Conservation (phyloP, 2,113 vertebrate species). For the Megaleporinus macrocephalus region DNA sequence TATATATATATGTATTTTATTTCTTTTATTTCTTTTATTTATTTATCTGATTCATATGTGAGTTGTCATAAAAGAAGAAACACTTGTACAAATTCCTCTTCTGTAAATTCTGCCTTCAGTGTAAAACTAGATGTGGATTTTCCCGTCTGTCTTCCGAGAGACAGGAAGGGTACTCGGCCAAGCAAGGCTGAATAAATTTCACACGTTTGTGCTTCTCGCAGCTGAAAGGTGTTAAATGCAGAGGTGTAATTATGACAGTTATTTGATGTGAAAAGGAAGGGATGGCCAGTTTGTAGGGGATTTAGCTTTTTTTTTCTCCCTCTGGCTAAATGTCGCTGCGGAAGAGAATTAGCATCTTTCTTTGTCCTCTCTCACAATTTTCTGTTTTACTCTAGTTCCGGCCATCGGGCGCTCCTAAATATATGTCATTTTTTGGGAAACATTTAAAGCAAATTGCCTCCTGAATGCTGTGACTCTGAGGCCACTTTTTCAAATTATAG, state of each 20-base stretch:
- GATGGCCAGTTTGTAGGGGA: neutral
- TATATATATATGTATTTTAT: no score
- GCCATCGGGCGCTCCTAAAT: no score
- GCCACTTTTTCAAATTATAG: no score
- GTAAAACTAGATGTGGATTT: neutral
- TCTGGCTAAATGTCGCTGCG: no score
- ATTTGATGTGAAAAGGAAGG: conserved; percentile 2
- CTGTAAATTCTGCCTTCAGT: neutral
- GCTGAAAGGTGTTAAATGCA: conserved; percentile 21
- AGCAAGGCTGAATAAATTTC: conserved; percentile 18
- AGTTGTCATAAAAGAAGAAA: no score
- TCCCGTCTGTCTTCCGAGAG: neutral
- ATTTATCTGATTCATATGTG: no score
- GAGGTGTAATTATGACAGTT: conserved; percentile 27
- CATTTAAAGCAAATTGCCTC: no score
- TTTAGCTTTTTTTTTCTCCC: neutral
- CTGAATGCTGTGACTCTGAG: neutral
- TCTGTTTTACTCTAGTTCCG: no score
- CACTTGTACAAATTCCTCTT: neutral
- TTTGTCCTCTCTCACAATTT: no score
- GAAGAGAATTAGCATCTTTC: no score
- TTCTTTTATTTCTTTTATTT: no score
- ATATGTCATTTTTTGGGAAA: no score
- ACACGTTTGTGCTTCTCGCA: conserved; percentile 33
- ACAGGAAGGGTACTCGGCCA: neutral